Evolutionary conservation across 2,797 vertebrate genomes (phyloP).

Genomic region (Clarias platycephalus): DNA sequence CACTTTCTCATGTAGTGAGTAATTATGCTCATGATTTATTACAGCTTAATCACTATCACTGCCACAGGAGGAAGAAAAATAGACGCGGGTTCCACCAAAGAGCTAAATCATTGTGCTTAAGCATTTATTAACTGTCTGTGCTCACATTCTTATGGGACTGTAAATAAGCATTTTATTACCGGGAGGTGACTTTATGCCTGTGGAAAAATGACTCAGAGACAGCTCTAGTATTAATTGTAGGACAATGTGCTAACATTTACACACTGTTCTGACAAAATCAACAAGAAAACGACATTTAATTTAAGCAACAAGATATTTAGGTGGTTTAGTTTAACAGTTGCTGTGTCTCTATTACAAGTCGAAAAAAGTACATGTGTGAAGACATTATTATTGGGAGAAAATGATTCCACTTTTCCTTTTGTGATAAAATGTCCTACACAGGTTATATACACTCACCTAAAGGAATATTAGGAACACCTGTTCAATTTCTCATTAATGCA

Average conservation of each 20-base stretch:
- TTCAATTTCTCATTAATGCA: too few species aligned
- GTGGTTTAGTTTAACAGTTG: not conserved
- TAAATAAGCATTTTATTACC: slow-evolving; percentile 16
- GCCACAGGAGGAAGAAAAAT: not conserved
- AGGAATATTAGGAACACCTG: too few species aligned
- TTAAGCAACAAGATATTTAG: not conserved
- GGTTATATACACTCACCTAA: too few species aligned
- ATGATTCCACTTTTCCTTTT: not conserved
- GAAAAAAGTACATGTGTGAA: not conserved
- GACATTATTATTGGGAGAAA: not conserved
- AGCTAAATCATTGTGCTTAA: slow-evolving; percentile 9
- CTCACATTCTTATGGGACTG: slow-evolving; percentile 10
- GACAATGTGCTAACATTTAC: slow-evolving; percentile 13
- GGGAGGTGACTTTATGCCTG: slow-evolving; percentile 1
- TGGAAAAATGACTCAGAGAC: slow-evolving; percentile 4
- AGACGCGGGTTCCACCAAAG: not conserved
- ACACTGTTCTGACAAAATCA: not conserved
- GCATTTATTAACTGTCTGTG: not conserved
- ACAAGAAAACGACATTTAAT: not conserved
- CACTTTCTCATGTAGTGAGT: not conserved
- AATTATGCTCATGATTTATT: not conserved
- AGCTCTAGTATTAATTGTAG: not conserved
- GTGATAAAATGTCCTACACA: too few species aligned
- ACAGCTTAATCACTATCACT: not conserved
- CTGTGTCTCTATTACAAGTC: not conserved